Base-by-base conservation (phyloP, 2,797 vertebrate species). In the Tadarida brasiliensis region DNA sequence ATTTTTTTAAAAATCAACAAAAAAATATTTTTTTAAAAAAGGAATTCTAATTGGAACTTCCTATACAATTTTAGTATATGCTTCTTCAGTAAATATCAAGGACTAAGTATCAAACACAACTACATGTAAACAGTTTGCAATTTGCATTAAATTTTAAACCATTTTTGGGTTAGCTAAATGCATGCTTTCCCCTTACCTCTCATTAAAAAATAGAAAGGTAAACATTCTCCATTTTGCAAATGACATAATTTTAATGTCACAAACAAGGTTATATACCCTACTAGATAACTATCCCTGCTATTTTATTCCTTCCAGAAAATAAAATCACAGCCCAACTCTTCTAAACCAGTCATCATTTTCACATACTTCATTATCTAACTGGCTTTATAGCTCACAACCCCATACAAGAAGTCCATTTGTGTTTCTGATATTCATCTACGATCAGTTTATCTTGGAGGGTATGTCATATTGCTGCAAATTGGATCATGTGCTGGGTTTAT, bases 71-170 rank as follows among this genome's bases (percentile, higher is more conserved):
- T 96, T 47, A 87, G 28, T 39, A 39, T 86, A 85, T 70, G 11
- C 39, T 91, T 87, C 35, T 81, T 92, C 49, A 73, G 14, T 93
- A 94, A 93, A 51, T 90, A 86, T 54, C n/a, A 88, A 63, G 30
- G 26, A 95, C 33, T 90, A 76, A 94, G 76, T 71, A 90, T 84
- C 77, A 92, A 61, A 86, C 44, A 81, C 24, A 35, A 49, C 14
- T 68, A 61, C 74, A 71, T 84, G 20, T 67, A 59, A 87, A 70
- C 56, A 67, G 44, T 91, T 80, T 86, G n/a, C 54, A 73, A 85
- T 57, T 73, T 93, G 22, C 16, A 89, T 96, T 94, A 93, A 85
- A 87, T 91, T 92, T 96, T 77, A 90, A 91, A 63, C 81, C 44
- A 92, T 76, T 90, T 91, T 88, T 5, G 44, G 49, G 24, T 87